Evolutionary conservation across 2,888 invertebrate genomes (phyloP), one percentile per base, ranked within the genome.

Genomic region (Scrobipalpa costella): DNA sequence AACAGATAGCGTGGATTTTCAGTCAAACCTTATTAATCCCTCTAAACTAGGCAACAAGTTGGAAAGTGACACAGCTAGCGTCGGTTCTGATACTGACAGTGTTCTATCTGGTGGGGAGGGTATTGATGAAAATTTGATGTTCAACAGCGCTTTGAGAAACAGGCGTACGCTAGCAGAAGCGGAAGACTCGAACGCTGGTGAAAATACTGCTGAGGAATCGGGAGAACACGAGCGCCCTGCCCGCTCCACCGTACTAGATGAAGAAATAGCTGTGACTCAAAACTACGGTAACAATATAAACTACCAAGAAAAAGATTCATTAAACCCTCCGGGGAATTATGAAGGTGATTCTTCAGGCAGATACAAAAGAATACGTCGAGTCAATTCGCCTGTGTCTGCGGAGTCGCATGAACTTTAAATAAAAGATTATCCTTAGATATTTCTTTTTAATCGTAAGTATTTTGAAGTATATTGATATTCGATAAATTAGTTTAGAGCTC

Each of bases 61-160:
- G 15, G 75, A 79, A 66, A 69, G 72, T 65, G 77, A 80, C 66
- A 74, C 80, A 13, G 71, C 73, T 67, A 81, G 78, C 68, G 69
- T 88, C 15, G 90, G 89, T 33, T 84, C 86, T 15, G 91, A 91
- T 66, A 84, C 85, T 11, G 90, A 90, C 67, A 82, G 77, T 61
- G 81, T 87, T 47, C 71, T 90, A 62, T 84, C 88, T 36, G 86
- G 86, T 9, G 79, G 82, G 11, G 87, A 88, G 77, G 86, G 85
- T 13, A 83, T 84, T 11, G 85, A 88, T 66, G 87, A 88, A 49
- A 88, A 87, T 70, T 71, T 90, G n/a, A 88, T 88, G 88, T 84
- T 75, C 55, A 86, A 71, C 61, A 78, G 79, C 68, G 80, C 75
- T 17, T 64, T 70, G 13, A 79, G 86, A 11, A 83, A 76, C 55